Evolutionary conservation across 1,140 invertebrate species (phyloP).

Genomic region (Babylonia areolata): DNA sequence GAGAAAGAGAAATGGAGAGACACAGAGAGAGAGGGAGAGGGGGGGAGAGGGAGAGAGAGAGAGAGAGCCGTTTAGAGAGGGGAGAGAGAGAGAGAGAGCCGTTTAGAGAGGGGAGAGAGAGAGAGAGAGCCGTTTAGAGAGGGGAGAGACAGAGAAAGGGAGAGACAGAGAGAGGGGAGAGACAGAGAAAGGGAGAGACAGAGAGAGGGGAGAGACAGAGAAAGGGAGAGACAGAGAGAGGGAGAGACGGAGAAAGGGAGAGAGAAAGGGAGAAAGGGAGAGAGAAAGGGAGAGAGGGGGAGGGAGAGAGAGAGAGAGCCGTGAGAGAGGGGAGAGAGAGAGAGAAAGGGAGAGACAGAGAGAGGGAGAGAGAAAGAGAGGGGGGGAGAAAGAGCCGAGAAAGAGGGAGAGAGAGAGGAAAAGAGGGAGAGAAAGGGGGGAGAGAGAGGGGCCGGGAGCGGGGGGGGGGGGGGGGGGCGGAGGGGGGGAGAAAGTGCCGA

Average conservation of each 20-base stretch:
- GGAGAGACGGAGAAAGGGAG: not conserved
- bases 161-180: not conserved
- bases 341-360: not conserved
- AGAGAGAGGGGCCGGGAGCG: not conserved
- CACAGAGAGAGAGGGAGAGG: not conserved
- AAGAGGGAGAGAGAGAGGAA: not conserved
- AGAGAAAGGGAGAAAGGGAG: not conserved
- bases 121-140: not conserved
- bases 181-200: not conserved
- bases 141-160: not conserved
- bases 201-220: not conserved
- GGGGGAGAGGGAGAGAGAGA: not conserved
- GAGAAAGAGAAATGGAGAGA: not conserved
- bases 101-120: not conserved
- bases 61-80: not conserved
- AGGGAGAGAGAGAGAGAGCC: conserved; percentile 48
- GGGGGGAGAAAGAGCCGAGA: not conserved
- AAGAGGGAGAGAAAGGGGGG: not conserved
- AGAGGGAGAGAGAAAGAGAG: not conserved
- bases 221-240: not conserved
- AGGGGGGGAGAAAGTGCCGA: not conserved
- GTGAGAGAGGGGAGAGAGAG: conserved; percentile 56
- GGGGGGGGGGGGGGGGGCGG: not conserved
- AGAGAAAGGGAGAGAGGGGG: conserved; percentile 47
- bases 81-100: not conserved